Conservation (phyloP, 2,113 vertebrate species). For the Archocentrus centrarchus region DNA sequence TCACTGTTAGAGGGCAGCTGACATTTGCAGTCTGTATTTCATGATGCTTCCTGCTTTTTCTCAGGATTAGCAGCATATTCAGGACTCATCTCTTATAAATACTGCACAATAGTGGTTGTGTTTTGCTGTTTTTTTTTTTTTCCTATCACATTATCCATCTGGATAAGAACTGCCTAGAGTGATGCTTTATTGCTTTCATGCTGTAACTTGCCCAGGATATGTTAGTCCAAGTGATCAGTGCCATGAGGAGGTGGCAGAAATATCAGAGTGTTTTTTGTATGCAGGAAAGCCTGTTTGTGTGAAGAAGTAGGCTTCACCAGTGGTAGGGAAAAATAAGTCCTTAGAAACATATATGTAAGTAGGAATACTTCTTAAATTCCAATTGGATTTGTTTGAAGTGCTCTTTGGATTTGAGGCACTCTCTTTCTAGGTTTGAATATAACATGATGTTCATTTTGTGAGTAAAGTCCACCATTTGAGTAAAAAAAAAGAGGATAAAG, state of each 20-base stretch:
- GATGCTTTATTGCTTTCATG: neutral
- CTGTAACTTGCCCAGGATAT: neutral
- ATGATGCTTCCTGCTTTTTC: neutral
- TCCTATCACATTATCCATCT: neutral
- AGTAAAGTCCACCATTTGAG: neutral
- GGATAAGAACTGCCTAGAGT: neutral
- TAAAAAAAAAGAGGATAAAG: neutral
- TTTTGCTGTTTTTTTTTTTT: neutral
- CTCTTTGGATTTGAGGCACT: too few relatives aligned
- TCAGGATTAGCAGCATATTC: neutral
- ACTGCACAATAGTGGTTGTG: neutral
- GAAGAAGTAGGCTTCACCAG: neutral
- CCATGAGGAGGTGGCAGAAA: neutral
- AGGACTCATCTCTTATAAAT: neutral
- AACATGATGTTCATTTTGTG: neutral
- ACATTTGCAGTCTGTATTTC: conserved; percentile 16
- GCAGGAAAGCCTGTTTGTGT: neutral
- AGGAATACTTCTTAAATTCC: neutral
- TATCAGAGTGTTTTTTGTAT: neutral
- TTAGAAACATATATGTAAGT: too few relatives aligned
- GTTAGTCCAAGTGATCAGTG: neutral
- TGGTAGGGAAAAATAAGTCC: too few relatives aligned
- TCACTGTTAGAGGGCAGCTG: conserved; percentile 19
- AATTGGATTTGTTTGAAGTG: neutral
- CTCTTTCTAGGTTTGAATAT: neutral